Percentiles rank a stretch among this genome's conserved stretches.
Conservation (phyloP, 2,888 invertebrate genomes). For the Ennomos fuscantarius region DNA sequence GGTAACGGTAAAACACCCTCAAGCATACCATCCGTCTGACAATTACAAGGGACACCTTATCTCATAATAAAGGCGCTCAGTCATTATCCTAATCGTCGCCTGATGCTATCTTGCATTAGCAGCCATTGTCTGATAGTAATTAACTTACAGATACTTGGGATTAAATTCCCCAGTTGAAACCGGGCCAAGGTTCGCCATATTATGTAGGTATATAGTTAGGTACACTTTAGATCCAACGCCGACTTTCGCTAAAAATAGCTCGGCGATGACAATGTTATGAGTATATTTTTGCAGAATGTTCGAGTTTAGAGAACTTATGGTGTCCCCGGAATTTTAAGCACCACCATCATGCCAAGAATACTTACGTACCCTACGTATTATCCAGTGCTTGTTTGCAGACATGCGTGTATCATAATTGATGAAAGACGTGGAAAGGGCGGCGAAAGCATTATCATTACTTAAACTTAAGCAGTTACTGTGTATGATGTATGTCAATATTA, state of each 20-base stretch:
- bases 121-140: constrained; percentile 47
- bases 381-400: too few species aligned
- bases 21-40: constrained; percentile 13
- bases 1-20: constrained; percentile 16
- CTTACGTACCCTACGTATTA: too few species aligned
- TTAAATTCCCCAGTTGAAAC: constrained; percentile 26
- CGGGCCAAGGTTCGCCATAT: constrained; percentile 35
- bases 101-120: constrained; percentile 44
- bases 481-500: too few species aligned
- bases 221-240: constrained; percentile 25
- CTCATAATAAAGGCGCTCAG: constrained; percentile 32
- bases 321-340: neutral
- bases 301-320: neutral
- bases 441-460: too few species aligned
- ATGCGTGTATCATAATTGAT: too few species aligned
- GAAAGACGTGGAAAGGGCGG: too few species aligned
- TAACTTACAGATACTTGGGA: constrained; percentile 35
- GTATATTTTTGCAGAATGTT: constrained; percentile 1
- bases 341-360: too few species aligned
- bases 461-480: too few species aligned
- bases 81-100: constrained; percentile 45
- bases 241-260: constrained; percentile 22
- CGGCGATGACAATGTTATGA: constrained; percentile 13
- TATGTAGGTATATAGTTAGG: constrained; percentile 14
- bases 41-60: constrained; percentile 37